Base-by-base conservation (phyloP, 2,113 vertebrate genomes). In the Pseudorasbora parva region DNA sequence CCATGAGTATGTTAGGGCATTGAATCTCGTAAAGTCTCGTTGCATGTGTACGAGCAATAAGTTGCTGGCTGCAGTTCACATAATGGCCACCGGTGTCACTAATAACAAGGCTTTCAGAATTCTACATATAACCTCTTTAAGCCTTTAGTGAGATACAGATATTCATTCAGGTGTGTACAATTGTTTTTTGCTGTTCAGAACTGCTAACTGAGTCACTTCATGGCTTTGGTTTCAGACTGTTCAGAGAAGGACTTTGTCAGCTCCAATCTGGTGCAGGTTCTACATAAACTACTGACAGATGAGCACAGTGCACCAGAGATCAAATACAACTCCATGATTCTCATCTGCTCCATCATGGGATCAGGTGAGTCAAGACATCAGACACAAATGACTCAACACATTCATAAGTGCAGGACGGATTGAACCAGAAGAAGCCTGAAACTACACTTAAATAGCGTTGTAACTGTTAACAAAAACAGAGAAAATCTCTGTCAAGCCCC, bases 321-420 rank as follows among this genome's bases (percentile, higher is more conserved):
- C 83, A 99, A 99, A 84, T 99, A 99, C 86, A 99, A 99, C 92
- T 98, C 98, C 78, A 98, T 99, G 97, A 97, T 99, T 85, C 92
- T 99, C 90, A 96, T 97, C 93, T 99, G 98, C 91, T 95, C 97
- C 3, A 93, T 98, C 82, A 96, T 97, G 96, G 96, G 95, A 79
- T 99, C 98, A 89, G 97, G 97, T 98, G 88, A 83, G 83, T 49
- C 17, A 19, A 7, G 25, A 8, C 5, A 72, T 8, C 21, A 47
- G 14, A 33, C 17, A 64, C 11, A 64, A 30, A 17, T 17, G 12
- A 64, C 25, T 62, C 25, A 62, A 7, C 25, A 17, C 60, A 8
- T 64, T 64, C 25, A 64, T 25, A 64, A 21, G 64, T 21, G 17
- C 21, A 19, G 27, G 62, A 64, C 1, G 7, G 25, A 33, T 9